These are phyloP conservation scores for Tanytarsus gracilentus DNA, from an alignment of 2,888 invertebrate genomes.

Conservation along the genomic window DNA sequence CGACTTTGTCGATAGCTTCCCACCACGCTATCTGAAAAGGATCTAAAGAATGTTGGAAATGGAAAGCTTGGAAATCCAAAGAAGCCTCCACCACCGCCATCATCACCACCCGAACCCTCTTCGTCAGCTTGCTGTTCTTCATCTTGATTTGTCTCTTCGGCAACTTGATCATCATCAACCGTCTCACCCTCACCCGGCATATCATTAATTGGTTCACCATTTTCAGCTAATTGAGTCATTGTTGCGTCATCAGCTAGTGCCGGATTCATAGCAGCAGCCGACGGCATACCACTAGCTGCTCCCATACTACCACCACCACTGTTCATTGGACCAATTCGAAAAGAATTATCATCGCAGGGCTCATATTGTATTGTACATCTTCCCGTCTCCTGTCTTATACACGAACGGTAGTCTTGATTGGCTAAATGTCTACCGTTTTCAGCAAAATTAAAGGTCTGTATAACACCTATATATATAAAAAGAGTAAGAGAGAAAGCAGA, in stretches of 20 bases:
- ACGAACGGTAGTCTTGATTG: conserved; percentile 67
- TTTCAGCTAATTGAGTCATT: conserved; percentile 3
- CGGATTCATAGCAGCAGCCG: conserved; percentile 22
- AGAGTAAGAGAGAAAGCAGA: too few relatives aligned
- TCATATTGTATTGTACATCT: conserved; percentile 69
- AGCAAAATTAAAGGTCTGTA: conserved; percentile 72
- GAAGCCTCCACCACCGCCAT: conserved; percentile 34
- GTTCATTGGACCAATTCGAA: conserved; percentile 54
- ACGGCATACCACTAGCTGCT: neutral
- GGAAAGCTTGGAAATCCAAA: conserved; percentile 31
- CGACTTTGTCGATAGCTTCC: conserved; percentile 32
- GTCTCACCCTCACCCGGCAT: conserved; percentile 37
- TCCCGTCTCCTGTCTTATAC: conserved; percentile 58
- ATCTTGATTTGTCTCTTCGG: conserved; percentile 36
- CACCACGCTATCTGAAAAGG: conserved; percentile 32
- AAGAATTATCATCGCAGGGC: conserved; percentile 66
- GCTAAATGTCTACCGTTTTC: conserved; percentile 73
- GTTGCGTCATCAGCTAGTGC: neutral
- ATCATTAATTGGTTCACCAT: conserved; percentile 17
- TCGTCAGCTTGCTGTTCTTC: conserved; percentile 33
- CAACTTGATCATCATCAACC: conserved; percentile 30
- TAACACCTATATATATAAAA: conserved; percentile 51
- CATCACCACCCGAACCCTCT: conserved; percentile 51
- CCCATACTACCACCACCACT: neutral
- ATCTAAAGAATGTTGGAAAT: conserved; percentile 30